phyloP scores from a whole-genome alignment of 2,113 vertebrate species.

The Plecturocebus donacophilus region DNA sequence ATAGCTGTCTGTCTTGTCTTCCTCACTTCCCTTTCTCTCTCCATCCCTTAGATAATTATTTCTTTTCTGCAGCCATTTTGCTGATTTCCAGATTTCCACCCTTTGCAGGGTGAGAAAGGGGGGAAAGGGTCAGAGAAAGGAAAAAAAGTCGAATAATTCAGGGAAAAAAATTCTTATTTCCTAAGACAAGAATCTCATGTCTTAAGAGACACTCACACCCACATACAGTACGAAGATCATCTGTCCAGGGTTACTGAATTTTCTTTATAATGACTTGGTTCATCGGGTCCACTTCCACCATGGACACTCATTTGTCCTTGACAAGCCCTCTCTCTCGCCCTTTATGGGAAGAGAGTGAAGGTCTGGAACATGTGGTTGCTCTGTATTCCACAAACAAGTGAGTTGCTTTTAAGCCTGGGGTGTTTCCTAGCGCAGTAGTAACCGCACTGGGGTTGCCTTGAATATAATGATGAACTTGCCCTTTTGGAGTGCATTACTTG shows the following conservation, averaged over 20 bases:
- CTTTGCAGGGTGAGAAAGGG: not conserved
- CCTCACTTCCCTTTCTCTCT: too few relatives aligned
- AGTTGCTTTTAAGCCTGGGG: slow-evolving; percentile 55
- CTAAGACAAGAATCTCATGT: not conserved
- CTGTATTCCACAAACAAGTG: slow-evolving; percentile 55
- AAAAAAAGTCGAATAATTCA: not conserved
- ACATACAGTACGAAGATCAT: not conserved
- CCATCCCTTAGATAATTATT: not conserved
- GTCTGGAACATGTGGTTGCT: slow-evolving; percentile 36
- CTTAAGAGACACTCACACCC: not conserved
- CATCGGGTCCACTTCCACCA: not conserved
- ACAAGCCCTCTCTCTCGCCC: not conserved
- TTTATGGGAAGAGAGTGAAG: slow-evolving; percentile 29
- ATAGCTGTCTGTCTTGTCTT: too few relatives aligned
- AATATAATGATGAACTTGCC: slow-evolving; percentile 62
- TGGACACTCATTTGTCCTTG: slow-evolving; percentile 42
- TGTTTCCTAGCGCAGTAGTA: slow-evolving; percentile 18
- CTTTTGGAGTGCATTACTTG: slow-evolving; percentile 72
- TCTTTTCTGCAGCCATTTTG: not conserved
- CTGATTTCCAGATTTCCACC: slow-evolving; percentile 4
- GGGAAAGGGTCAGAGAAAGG: not conserved
- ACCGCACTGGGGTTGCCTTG: slow-evolving; percentile 25
- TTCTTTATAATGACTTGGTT: slow-evolving; percentile 59
- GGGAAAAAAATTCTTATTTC: not conserved
- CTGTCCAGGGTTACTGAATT: slow-evolving; percentile 54